Base-by-base conservation (phyloP, 2,113 vertebrate species). In the Stegastes partitus region DNA sequence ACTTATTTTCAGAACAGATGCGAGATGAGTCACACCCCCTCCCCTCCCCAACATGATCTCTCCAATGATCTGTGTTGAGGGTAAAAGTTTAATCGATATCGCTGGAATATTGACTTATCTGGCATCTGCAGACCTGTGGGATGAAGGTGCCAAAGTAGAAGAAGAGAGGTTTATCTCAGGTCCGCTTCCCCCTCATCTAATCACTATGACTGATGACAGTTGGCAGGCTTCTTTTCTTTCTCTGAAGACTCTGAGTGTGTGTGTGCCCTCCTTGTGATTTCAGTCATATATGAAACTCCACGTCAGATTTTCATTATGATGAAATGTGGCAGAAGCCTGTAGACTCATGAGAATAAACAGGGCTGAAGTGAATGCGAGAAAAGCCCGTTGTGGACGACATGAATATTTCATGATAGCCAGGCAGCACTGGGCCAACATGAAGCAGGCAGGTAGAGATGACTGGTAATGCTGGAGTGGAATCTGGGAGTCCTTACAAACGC, bases 341-440 rank as follows among this genome's bases (percentile, higher is more conserved):
- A 18, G 14, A 22, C 37, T 8, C 42, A 54, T 39, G 31, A 59
- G 65, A 65, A 68, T 47, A 42, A 66, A 61, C 79, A 82, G 37
- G 39, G 50, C 42, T 69, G 42, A 49, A 16, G 9, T 42, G 37
- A 59, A 65, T 37, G 12, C 22, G 8, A 70, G 37, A 53, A 68
- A 59, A 61, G n/a, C 54, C 25, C 3, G 1, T 26, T 25, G 66
- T 56, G 53, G 55, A 53, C 74, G 55, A 39, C 62, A 77, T 88
- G 71, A 61, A 85, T 81, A 76, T 73, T 83, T 76, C 10, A 81
- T 89, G 44, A 65, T 44, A 26, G 16, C 22, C 47, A 74, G 63
- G 42, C 16, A 12, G 22, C 28, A 11, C n/a, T 67, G 49, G 51
- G 59, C 42, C 4, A 31, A 79, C 22, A 51, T 16, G 21, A 67